A percentile compares a stretch with the other conserved stretches of the same genome.
phyloP scores from a whole-genome alignment of 1,140 invertebrate genomes.

The Chlorops oryzae region DNA sequence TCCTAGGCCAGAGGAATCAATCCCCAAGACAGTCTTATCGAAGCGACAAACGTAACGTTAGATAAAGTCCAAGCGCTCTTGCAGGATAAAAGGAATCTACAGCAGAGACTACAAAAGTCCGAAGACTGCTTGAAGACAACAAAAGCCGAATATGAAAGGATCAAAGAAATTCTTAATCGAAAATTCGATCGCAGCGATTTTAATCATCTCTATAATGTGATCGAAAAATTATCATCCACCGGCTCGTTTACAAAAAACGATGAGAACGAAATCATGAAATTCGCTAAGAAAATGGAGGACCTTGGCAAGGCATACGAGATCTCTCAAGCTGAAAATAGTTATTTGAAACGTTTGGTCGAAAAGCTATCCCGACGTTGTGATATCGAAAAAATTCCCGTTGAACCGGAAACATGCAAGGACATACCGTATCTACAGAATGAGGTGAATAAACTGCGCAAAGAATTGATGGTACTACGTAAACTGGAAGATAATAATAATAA shows the following conservation, averaged over 20 bases:
- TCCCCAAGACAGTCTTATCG: constrained; percentile 30
- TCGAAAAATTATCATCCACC: constrained; percentile 21
- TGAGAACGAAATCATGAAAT: constrained; percentile 21
- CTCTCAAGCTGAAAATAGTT: constrained; percentile 31
- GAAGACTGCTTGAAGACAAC: constrained; percentile 20
- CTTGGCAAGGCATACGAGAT: constrained; percentile 35
- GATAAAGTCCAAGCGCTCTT: constrained; percentile 22
- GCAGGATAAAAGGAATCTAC: constrained; percentile 25
- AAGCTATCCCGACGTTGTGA: constrained; percentile 26
- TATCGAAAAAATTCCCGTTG: constrained; percentile 23
- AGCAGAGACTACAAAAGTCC: constrained; percentile 19
- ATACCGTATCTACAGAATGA: constrained; percentile 31
- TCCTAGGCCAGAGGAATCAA: not conserved
- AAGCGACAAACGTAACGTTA: constrained; percentile 27
- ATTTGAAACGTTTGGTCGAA: constrained; percentile 32
- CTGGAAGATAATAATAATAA: constrained; percentile 25
- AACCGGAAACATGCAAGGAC: constrained; percentile 32
- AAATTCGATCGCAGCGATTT: constrained; percentile 28
- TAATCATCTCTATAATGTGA: constrained; percentile 26
- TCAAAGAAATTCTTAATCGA: constrained; percentile 33
- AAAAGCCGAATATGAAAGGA: constrained; percentile 23
- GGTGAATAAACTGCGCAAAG: constrained; percentile 30
- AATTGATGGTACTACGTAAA: constrained; percentile 27
- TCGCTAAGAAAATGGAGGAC: constrained; percentile 30
- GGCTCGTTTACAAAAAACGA: constrained; percentile 29